Evolutionary conservation across 1,140 invertebrate species (phyloP), one percentile per base, ranked within the genome.

Genomic region (Augochlora pura): DNA sequence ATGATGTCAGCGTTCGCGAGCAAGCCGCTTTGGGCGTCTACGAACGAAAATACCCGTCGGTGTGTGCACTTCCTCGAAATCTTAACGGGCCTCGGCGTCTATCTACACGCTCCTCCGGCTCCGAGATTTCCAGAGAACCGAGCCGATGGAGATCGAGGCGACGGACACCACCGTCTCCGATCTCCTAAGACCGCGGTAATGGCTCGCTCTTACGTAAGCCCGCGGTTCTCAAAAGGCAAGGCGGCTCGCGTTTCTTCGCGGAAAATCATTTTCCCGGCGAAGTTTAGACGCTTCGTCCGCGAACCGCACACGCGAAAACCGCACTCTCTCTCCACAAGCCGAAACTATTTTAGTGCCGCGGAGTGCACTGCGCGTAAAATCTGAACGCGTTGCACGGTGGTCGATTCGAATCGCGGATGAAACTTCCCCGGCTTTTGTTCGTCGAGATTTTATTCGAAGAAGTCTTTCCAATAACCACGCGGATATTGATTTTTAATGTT

Each of bases 1-100:
- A 60, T 85, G 82, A 80, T 84, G 77, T 85, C 82, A 85, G 74
- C 82, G 68, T 85, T 77, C 64, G 72, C 64, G 72, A 49, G 59
- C 23, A 77, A 77, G 25, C 42, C 59, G 42, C 27, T 14, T 69
- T 80, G 42, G 57, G 57, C 72, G 63, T 80, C 70, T 80, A 69
- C 54, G 63, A 77, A 73, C 82, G 25, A 84, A 85, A 85, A 85
- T 85, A 85, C 23, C 72, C 77, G 27, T 1, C 54, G 38, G 21
- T 62, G 10, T 39, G 68, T 57, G 46, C 27, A 64, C 74, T 27
- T 18, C 42, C 67, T 78, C 59, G 39, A 84, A 84, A 77, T 85
- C 84, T 79, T 60, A 84, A 60, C 71, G 23, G 32, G 4, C 16
- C 25, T 68, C 64, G 46, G 12, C n/a, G 16, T 16, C 68, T 38